phyloP scores from a whole-genome alignment of 2,888 invertebrate genomes.

The Notocelia uddmanniana region DNA sequence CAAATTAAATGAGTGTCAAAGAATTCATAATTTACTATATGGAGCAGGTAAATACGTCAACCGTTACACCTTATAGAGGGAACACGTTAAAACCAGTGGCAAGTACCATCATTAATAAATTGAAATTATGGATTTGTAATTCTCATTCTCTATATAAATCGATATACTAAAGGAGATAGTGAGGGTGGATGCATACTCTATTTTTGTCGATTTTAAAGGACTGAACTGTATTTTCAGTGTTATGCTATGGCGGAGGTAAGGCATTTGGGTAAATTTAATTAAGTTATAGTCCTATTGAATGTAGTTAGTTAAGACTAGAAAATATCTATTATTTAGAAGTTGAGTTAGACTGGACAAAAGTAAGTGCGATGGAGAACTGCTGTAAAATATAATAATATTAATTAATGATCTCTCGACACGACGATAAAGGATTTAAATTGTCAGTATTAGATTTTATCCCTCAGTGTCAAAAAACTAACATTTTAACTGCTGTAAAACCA shows the following conservation, averaged over 20 bases:
- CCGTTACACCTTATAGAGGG: background rate
- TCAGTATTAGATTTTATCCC: background rate
- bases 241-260: slow-evolving; percentile 20
- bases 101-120: background rate
- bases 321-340: slow-evolving; percentile 38
- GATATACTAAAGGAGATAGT: background rate
- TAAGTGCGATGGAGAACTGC: slow-evolving; percentile 30
- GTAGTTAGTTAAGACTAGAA: slow-evolving; percentile 39
- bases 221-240: background rate
- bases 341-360: slow-evolving; percentile 34
- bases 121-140: background rate
- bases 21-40: background rate
- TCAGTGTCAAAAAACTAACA: background rate
- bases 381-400: background rate
- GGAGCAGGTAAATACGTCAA: too few species aligned
- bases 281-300: slow-evolving; percentile 25
- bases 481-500: background rate
- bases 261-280: slow-evolving; percentile 26
- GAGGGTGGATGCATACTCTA: background rate
- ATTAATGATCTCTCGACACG: too few species aligned
- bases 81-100: background rate
- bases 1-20: background rate
- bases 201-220: background rate
- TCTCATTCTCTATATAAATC: background rate
- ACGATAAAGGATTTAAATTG: background rate